phyloP scores from a whole-genome alignment of 2,888 invertebrate species.

The Limnephilus rhombicus region DNA sequence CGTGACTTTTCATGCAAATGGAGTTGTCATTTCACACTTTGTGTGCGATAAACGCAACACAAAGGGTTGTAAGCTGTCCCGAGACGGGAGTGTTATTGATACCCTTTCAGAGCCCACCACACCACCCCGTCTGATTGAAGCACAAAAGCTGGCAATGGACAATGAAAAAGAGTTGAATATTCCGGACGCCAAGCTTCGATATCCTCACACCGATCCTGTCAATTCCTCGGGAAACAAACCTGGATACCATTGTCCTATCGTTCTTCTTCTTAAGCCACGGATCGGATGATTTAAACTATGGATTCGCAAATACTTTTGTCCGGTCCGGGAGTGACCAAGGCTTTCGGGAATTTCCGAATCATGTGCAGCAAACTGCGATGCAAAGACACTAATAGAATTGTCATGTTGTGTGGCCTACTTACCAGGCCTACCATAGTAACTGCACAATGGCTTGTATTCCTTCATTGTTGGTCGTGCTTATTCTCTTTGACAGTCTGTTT shows the following conservation, averaged over 20 bases:
- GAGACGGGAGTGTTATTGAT: conserved; percentile 47
- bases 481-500: conserved; percentile 65
- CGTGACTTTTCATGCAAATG: conserved; percentile 53
- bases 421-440: conserved; percentile 41
- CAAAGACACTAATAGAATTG: conserved; percentile 63
- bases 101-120: not conserved
- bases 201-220: conserved; percentile 41
- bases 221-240: conserved; percentile 20
- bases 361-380: not conserved
- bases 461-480: conserved; percentile 53
- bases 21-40: conserved; percentile 60
- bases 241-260: conserved; percentile 20
- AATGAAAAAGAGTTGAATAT: conserved; percentile 55
- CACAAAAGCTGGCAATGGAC: conserved; percentile 56
- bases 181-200: conserved; percentile 39
- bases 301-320: conserved; percentile 25
- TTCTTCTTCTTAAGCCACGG: conserved; percentile 18
- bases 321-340: not conserved
- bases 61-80: conserved; percentile 59
- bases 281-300: conserved; percentile 1
- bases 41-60: conserved; percentile 55
- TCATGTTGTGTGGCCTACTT: conserved; percentile 65
- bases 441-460: conserved; percentile 34
- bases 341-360: conserved; percentile 7
- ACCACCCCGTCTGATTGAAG: conserved; percentile 55